Evolutionary conservation across 1,140 invertebrate species (phyloP), one percentile per base, ranked within the genome.

Genomic region (Atta cephalotes): DNA sequence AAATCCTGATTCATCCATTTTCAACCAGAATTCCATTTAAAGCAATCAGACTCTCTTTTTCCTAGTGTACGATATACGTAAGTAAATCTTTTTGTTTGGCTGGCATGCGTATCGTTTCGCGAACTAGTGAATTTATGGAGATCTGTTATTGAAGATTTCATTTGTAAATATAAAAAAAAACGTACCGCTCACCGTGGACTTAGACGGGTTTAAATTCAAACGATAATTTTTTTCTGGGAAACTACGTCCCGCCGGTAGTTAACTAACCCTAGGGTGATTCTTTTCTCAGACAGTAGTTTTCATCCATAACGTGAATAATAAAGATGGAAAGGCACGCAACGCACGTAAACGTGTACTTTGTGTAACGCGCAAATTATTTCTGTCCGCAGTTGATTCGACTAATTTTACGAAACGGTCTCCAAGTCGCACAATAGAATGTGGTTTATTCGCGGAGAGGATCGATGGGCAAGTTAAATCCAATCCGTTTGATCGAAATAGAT

Each of bases 401-500:
- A 76, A 74, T 70, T 62, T 82, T 82, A 53, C 53, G 70, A 72
- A 28, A 56, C 31, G 14, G 31, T 3, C 56, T 28, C 25, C 49
- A 16, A 18, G 45, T 65, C 39, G n/a, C n/a, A 78, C 60, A 78
- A 85, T 66, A 53, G 68, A 14, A 49, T 56, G 35, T 1, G 74
- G 49, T 79, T 76, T 66, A 66, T 85, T 79, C 63, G 49, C 60
- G 60, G 14, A 56, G 31, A 76, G 45, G n/a, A 35, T 60, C 70
- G 39, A n/a, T 35, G 74, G 5, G 53, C 31, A 9, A 65, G 74
- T 85, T 66, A 79, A 79, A 85, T 85, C 18, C 82, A 79, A 79
- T 79, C 49, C 62, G 62, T 65, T 79, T 58, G 82, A 85, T 85
- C 74, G 74, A 85, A 85, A 79, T 85, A 85, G 49, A 85, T 85